Evolutionary conservation across 2,888 invertebrate species (phyloP), one percentile per base, ranked within the genome.

Genomic region (Eremobia ochroleuca): DNA sequence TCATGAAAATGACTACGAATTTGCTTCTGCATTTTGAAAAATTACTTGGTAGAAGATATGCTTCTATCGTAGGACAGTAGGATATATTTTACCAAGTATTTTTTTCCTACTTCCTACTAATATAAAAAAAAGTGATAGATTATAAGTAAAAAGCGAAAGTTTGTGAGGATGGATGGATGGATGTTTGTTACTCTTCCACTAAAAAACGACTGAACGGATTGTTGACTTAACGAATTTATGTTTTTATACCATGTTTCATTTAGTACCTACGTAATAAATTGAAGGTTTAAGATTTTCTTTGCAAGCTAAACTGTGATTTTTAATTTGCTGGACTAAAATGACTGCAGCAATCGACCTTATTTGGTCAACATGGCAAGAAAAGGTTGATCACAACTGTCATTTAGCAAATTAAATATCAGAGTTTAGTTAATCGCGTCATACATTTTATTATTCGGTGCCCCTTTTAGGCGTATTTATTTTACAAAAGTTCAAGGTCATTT

Each of bases 401-500:
- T 52, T n/a, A 52, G 0, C 52, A 11, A 52, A 52, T 52, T 52
- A n/a, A 52, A 52, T 52, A n/a, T 52, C 52, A 11, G 52, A 55
- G 4, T 55, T 55, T 55, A 62, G 43, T 18, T 58, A 4, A 59
- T 1, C 13, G 52, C 31, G 49, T 68, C 40, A 66, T 68, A 70
- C 11, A 68, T 77, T 73, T 77, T 66, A 66, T 62, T 78, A 76
- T 59, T 46, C 34, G 69, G 76, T 59, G 81, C 79, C 83, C 65
- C 68, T 72, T 73, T 62, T 77, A 43, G 64, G 65, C 71, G 46
- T 79, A 34, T 58, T 64, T 52, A 76, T 68, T 79, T 81, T 79
- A 78, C 76, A 82, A 82, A 87, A 83, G 83, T 83, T 88, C 83
- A 88, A 82, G 87, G 88, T 64, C 73, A 79, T 70, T 49, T 78